Evolutionary conservation across 2,888 invertebrate species (phyloP), one percentile per base, ranked within the genome.

Genomic region (Tortricodes alternella): DNA sequence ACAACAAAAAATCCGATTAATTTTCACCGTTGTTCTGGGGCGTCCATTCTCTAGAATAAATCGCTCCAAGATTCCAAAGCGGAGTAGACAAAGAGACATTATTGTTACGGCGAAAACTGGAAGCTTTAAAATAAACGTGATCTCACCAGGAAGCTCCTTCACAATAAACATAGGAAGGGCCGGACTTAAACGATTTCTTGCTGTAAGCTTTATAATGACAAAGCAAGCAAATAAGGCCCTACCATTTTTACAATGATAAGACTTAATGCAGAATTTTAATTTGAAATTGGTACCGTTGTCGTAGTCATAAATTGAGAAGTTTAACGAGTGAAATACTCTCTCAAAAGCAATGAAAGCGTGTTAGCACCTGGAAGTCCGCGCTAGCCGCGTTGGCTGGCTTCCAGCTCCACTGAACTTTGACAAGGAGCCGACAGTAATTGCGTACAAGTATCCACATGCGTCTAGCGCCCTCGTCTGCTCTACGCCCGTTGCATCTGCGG

Each of bases 371-470:
- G 85, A 86, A 88, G 85, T 83, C 74, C 71, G 69, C 72, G 72
- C 73, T 76, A 82, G 80, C 79, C 79, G 78, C 74, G 65, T 87
- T 89, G 89, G 89, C 89, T 63, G 62, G 61, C 57, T 73, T 87
- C 89, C 89, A 89, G 88, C 77, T 82, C 89, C 66, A 89, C 84
- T 89, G 88, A 89, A 89, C 89, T 89, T 89, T 89, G 87, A 86
- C 86, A 85, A 85, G 72, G 71, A 74, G 73, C 70, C 71, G 69
- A 66, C 74, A 72, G 75, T 74, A 80, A 81, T 77, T 73, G 78
- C 66, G 70, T 70, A 69, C 29, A 71, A 71, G 68, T 72, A 72
- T 73, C 73, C 71, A 69, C 37, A 48, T 44, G 72, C 69, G 70
- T 63, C 66, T 70, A 63, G 65, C 63, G 63, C 60, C 35, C 49